Base-by-base conservation (phyloP, 2,113 vertebrate species). In the Mastomys natalensis region DNA sequence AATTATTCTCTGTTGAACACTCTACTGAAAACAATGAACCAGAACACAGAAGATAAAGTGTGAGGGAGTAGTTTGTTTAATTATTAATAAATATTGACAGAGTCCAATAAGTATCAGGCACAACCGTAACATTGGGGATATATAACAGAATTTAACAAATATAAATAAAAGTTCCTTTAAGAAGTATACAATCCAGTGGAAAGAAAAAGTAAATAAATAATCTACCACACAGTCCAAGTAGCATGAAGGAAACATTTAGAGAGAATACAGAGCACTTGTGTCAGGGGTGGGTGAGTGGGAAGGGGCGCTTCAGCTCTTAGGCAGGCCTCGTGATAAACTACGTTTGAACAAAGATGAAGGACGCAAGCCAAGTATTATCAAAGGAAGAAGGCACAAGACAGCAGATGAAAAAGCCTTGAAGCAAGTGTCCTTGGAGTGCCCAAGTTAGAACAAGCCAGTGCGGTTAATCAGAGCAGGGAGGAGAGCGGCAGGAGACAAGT, bases 31-130 rank as follows among this genome's bases (percentile, higher is more conserved):
- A 68, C 37, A 77, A 87, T 45, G n/a, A 66, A 55, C 77, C 26
- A 55, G 45, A 37, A 87, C 37, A 66, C 37, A 34, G 37, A 24
- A 74, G 74, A 43, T 72, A 74, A 40, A n/a, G 72, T 1, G 19
- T 19, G 37, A 6, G n/a, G 84, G 68, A 2, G 81, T 12, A 94
- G 53, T 92, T 7, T 85, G 66, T 51, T 91, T 3, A 80, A 66
- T 86, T 66, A 94, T 82, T 87, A 85, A 93, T 55, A 95, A 94
- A 76, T 74, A 95, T 81, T 68, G 85, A 80, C 60, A 51, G 12
- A 87, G 73, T 29, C 40, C 81, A 68, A 66, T 48, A 87, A 9
- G 0, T 88, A 24, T 43, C 58, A 93, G 72, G 22, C 5, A 45
- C 62, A 74, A 24, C 81, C 58, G 81, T 68, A 68, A 93, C 51